Percentiles rank a stretch among this genome's conserved stretches.
Evolutionary conservation across 2,888 invertebrate genomes (phyloP).

Genomic region (Microctonus aethiopoides): DNA sequence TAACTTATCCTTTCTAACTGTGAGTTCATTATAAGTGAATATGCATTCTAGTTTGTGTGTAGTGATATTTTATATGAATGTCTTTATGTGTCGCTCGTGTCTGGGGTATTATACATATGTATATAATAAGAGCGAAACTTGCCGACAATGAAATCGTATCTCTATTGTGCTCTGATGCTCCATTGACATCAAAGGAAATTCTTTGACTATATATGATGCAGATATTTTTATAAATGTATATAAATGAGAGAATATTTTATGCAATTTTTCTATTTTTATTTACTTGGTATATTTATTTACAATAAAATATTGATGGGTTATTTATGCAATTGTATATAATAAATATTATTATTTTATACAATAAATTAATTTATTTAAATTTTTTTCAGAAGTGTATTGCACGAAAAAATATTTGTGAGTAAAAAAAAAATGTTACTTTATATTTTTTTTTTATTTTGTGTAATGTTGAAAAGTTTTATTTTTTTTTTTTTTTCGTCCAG

Average conservation of each 20-base stretch:
- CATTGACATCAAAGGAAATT: constrained; percentile 10
- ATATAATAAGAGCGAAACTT: background rate
- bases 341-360: too few species aligned
- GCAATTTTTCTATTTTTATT: too few species aligned
- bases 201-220: background rate
- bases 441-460: background rate
- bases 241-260: too few species aligned
- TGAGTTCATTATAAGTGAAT: constrained; percentile 44
- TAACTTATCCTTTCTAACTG: constrained; percentile 50
- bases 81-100: background rate
- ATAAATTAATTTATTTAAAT: too few species aligned
- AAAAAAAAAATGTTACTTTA: background rate
- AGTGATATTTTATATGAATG: too few species aligned
- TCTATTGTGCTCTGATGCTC: constrained; percentile 6
- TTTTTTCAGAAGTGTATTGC: too few species aligned
- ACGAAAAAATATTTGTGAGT: background rate
- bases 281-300: too few species aligned
- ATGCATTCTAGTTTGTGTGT: background rate
- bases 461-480: background rate
- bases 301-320: too few species aligned
- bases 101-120: background rate
- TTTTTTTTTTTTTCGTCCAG: background rate
- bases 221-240: too few species aligned
- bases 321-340: too few species aligned
- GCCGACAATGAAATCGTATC: constrained; percentile 14